Conservation (phyloP, 1,140 invertebrate species). For the Drosophila ercepeae region DNA sequence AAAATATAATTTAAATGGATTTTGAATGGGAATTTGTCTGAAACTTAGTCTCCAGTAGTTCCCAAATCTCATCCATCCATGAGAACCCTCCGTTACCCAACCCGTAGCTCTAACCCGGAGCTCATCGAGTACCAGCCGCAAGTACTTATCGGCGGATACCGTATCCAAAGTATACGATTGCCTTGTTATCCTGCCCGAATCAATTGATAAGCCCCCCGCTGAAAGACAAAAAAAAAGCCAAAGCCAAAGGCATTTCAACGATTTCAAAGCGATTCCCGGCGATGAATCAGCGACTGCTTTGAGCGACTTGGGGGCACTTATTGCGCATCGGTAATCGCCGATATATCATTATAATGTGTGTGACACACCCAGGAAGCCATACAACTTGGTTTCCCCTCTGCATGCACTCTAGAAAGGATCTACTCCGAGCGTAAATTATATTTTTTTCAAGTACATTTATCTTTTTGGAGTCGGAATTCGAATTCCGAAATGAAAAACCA, state of each 20-base stretch:
- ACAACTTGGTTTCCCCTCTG: constrained; percentile 22
- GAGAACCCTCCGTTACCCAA: constrained; percentile 16
- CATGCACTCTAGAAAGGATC: constrained; percentile 13
- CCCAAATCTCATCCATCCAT: neutral
- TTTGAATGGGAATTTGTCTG: too few species aligned
- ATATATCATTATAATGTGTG: constrained; percentile 49
- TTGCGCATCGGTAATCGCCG: constrained; percentile 47
- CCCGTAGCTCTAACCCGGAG: too few species aligned
- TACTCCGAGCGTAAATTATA: neutral
- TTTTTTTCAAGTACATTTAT: neutral
- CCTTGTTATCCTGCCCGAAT: constrained; percentile 36
- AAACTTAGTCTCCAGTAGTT: neutral
- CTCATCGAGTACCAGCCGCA: constrained; percentile 16
- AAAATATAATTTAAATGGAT: too few species aligned
- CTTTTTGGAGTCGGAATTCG: too few species aligned
- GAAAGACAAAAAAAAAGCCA: constrained; percentile 29
- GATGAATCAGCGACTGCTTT: constrained; percentile 40
- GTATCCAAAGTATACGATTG: constrained; percentile 37
- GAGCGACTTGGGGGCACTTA: constrained; percentile 38
- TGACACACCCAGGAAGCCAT: constrained; percentile 62
- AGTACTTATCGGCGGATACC: constrained; percentile 43
- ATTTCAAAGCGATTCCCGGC: constrained; percentile 29
- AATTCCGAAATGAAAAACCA: too few species aligned
- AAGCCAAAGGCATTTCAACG: constrained; percentile 3
- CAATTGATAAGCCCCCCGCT: constrained; percentile 49